Base-by-base conservation (phyloP, 2,113 vertebrate species). In the Hiodon alosoides region DNA sequence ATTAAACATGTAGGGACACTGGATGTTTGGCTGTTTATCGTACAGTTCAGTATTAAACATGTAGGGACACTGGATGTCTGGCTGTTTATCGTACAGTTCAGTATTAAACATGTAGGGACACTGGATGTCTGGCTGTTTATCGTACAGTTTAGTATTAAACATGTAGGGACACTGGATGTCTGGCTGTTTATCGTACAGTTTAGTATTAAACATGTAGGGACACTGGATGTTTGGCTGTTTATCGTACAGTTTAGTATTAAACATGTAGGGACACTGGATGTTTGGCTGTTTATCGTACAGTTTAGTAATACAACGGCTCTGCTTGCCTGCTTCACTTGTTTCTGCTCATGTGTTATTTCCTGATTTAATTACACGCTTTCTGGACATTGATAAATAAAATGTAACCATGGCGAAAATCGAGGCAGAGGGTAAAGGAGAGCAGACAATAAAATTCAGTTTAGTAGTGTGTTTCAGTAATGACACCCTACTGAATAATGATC, bases 231-330 rank as follows among this genome's bases (percentile, higher is more conserved):
- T 31, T 31, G 31, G 31, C 31, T 31, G 31, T 31, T 31, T 31
- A 31, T 88, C 76, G 7, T 81, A 80, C 81, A 65, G 82, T 84
- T 80, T 77, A 74, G 85, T 16, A 76, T 83, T 31, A 72, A 79
- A 46, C 16, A 85, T 31, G 31, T 31, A 82, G 81, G 75, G 85
- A 83, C 81, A 83, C 86, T 79, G 86, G 83, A 61, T 3, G 79
- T 78, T 9, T 5, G 74, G 81, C 88, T 87, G 86, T 81, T 80
- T 76, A 81, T 85, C 83, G 85, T 79, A 77, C 67, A 81, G 77
- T 47, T 71, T 75, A 81, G 54, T 46, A 66, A 57, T 54, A 46
- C 61, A 72, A 53, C 31, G 53, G 51, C 47, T 73, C 54, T 67
- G 16, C 50, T 54, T 77, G 69, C 31, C 65, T 68, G 77, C 72